Percentiles rank a stretch among this genome's conserved stretches.
Evolutionary conservation across 2,888 invertebrate genomes (phyloP).

Genomic region (Drosophila meridionalis): DNA sequence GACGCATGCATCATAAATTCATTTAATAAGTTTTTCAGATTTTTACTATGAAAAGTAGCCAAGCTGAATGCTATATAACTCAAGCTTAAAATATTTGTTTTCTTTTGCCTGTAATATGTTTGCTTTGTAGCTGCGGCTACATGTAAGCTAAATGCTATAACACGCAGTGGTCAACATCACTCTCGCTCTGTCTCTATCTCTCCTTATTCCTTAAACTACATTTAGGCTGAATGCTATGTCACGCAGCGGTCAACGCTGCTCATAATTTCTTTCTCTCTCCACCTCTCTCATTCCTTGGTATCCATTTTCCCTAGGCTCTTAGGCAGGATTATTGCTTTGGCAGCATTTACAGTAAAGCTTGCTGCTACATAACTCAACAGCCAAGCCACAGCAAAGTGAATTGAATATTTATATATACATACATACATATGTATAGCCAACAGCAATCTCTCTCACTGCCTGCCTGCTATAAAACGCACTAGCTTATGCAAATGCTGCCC

Average conservation of each 20-base stretch:
- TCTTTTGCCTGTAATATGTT: neutral
- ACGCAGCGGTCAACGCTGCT: no score
- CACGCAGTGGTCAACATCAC: neutral
- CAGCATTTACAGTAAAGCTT: neutral
- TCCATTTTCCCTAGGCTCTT: neutral
- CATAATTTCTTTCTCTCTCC: neutral
- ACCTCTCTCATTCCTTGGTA: neutral
- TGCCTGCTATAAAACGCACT: conserved; percentile 39
- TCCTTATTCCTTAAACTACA: no score
- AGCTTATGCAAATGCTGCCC: conserved; percentile 53
- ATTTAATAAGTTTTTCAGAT: neutral
- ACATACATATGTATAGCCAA: neutral
- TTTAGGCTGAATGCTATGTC: no score
- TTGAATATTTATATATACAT: conserved; percentile 25
- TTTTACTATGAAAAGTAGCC: neutral
- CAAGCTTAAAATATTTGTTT: neutral
- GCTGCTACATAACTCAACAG: neutral
- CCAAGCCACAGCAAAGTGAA: conserved; percentile 5
- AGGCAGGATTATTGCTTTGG: no score
- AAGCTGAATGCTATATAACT: neutral
- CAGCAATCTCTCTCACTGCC: conserved; percentile 5
- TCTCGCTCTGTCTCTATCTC: neutral
- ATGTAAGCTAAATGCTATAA: neutral
- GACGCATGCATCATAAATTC: neutral
- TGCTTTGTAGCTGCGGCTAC: neutral